A percentile compares a stretch with the other conserved stretches of the same genome.
These are phyloP conservation scores for Artibeus lituratus DNA, from an alignment of 2,797 vertebrate species.

Conservation along the genomic window DNA sequence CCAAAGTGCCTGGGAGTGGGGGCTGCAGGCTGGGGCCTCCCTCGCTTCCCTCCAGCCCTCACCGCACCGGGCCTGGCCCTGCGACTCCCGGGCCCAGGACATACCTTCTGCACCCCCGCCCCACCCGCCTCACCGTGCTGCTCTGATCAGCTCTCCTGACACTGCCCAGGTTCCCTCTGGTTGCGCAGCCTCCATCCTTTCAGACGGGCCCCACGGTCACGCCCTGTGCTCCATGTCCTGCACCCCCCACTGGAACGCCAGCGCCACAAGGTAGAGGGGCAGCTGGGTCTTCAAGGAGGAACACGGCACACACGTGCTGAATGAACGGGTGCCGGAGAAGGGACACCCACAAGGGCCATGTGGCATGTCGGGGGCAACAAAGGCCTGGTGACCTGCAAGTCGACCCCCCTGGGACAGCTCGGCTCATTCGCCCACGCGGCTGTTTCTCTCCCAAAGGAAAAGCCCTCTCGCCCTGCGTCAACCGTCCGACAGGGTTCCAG, in stretches of 20 bases:
- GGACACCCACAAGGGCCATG: not conserved
- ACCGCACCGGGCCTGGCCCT: not conserved
- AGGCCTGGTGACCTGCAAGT: not conserved
- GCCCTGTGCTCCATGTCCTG: too few relatives aligned
- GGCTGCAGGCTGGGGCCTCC: not conserved
- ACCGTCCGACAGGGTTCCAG: not conserved
- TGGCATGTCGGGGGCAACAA: not conserved
- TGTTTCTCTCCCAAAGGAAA: not conserved
- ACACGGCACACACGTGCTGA: not conserved
- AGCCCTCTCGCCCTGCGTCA: not conserved
- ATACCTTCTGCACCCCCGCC: not conserved
- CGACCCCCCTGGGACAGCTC: not conserved
- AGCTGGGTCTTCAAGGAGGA: not conserved
- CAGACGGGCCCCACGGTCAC: fast-evolving
- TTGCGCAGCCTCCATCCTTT: fast-evolving
- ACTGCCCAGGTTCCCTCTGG: not conserved
- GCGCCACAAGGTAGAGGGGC: not conserved
- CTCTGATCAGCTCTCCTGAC: too few relatives aligned
- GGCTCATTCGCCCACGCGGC: not conserved
- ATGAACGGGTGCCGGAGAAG: not conserved
- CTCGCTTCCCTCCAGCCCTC: not conserved
- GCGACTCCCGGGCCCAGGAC: too few relatives aligned
- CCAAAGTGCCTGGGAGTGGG: fast-evolving
- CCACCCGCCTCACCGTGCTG: not conserved
- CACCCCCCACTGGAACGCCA: not conserved